A percentile compares a stretch with the other conserved stretches of the same genome.
phyloP scores from a whole-genome alignment of 2,888 invertebrate genomes.

The Actias luna region DNA sequence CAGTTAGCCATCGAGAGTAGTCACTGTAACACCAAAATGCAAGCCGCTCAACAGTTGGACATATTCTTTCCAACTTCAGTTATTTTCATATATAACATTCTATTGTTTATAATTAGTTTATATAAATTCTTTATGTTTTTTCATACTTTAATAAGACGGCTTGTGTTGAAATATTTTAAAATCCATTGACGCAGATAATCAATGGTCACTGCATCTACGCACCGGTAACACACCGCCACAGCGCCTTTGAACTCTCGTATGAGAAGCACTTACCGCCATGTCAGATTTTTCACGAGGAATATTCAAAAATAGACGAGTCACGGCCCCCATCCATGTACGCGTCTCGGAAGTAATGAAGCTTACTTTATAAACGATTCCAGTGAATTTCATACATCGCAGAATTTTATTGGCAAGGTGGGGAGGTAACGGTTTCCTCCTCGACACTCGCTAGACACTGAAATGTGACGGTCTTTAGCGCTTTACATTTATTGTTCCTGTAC shows the following conservation, averaged over 20 bases:
- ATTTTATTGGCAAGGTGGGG: conserved; percentile 62
- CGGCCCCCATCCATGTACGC: conserved; percentile 16
- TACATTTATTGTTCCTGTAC: conserved; percentile 44
- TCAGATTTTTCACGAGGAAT: conserved; percentile 53
- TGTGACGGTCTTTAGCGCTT: conserved; percentile 41
- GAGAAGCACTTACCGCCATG: conserved; percentile 36
- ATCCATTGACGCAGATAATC: conserved; percentile 31
- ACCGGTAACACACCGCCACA: conserved; percentile 30
- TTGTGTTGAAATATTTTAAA: conserved; percentile 7
- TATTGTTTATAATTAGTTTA: too few species aligned
- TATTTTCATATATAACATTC: too few species aligned
- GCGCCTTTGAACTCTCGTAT: conserved; percentile 47
- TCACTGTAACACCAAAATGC: too few species aligned
- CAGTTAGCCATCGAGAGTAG: too few species aligned
- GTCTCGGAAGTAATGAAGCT: conserved; percentile 67
- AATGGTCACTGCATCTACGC: conserved; percentile 43
- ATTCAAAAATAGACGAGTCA: conserved; percentile 57
- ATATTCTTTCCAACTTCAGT: too few species aligned
- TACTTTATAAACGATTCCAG: conserved; percentile 66
- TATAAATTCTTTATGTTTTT: too few species aligned
- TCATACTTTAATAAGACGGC: background rate
- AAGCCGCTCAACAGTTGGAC: too few species aligned
- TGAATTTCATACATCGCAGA: conserved; percentile 59
- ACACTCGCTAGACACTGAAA: conserved; percentile 27
- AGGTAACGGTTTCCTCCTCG: conserved; percentile 35